Conservation (phyloP, 2,113 vertebrate species). For the Pteruthius melanotis region DNA sequence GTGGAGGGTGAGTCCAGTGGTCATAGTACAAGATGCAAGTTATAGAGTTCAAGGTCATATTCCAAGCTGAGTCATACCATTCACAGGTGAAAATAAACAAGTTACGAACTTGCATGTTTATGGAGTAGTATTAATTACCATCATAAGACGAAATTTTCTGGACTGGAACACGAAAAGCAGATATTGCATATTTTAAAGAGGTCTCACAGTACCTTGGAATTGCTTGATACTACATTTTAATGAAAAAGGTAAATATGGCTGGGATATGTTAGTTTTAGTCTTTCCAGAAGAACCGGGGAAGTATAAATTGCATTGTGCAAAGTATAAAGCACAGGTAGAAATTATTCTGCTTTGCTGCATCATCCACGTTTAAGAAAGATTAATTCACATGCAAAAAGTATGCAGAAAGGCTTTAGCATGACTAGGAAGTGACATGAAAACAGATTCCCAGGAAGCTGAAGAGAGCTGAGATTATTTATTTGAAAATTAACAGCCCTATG, state of each 20-base stretch:
- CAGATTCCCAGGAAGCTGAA: neutral
- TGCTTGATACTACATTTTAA: neutral
- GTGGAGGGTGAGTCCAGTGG: neutral
- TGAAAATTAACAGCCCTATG: neutral
- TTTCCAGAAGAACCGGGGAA: neutral
- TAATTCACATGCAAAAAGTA: neutral
- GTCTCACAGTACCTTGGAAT: neutral
- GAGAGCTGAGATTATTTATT: neutral
- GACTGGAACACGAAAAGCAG: neutral
- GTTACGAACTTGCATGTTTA: neutral
- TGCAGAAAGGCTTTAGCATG: neutral
- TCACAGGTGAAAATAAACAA: neutral
- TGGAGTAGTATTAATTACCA: neutral
- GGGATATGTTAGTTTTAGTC: neutral
- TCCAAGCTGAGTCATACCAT: neutral
- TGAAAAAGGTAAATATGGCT: neutral
- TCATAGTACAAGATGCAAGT: neutral
- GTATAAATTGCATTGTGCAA: neutral
- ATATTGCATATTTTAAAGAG: neutral
- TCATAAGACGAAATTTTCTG: neutral
- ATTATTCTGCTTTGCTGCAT: neutral
- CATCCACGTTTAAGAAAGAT: neutral
- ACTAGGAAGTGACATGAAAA: neutral
- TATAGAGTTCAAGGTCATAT: neutral
- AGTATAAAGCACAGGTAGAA: neutral